A percentile compares a stretch with the other conserved stretches of the same genome.
Conservation (phyloP, 2,797 vertebrate species). For the Phrynocephalus forsythii region DNA sequence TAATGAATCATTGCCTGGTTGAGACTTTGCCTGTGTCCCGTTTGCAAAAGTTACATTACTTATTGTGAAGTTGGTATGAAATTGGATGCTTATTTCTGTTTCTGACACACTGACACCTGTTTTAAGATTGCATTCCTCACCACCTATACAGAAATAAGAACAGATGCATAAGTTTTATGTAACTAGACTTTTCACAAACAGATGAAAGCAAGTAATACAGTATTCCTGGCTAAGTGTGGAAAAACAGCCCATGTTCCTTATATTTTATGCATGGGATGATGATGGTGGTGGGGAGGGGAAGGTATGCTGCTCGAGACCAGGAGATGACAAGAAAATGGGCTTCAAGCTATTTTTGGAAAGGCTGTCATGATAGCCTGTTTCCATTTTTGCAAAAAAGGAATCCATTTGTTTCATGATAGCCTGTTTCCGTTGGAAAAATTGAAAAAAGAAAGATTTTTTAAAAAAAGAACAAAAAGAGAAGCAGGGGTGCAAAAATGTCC, state of each 20-base stretch:
- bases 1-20: accelerated
- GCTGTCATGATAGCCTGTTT: no score
- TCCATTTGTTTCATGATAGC: no score
- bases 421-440: no score
- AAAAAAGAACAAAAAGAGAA: no score
- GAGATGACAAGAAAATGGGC: neutral
- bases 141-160: constrained; percentile 55
- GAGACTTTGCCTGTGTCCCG: accelerated
- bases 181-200: neutral
- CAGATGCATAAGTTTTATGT: accelerated
- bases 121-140: constrained; percentile 27
- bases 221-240: neutral
- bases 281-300: neutral
- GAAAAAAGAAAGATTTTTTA: no score
- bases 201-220: neutral
- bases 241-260: neutral
- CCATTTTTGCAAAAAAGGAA: no score
- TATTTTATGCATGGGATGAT: neutral
- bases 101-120: neutral
- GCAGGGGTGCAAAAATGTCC: no score
- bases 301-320: neutral
- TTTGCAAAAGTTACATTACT: neutral
- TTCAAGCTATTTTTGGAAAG: neutral
- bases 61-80: constrained; percentile 13
- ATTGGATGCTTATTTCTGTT: constrained; percentile 5